Evolutionary conservation across 1,140 invertebrate genomes (phyloP).

Genomic region (Bombyx mori): DNA sequence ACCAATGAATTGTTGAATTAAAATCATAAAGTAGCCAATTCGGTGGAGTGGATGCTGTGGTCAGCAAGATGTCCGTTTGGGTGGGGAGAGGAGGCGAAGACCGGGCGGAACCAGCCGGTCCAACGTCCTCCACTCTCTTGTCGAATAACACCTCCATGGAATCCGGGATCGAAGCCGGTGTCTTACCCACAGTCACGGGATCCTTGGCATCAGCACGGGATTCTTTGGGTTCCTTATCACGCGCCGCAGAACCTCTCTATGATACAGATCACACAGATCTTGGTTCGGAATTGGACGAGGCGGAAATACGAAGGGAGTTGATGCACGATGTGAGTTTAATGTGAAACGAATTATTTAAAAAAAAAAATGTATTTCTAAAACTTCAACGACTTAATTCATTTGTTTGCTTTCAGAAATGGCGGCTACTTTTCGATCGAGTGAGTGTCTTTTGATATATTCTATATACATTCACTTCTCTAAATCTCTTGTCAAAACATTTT

Average conservation of each 20-base stretch:
- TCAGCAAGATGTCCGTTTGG: slow-evolving; percentile 60
- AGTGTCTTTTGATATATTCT: slow-evolving; percentile 30
- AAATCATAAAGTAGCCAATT: slow-evolving; percentile 15
- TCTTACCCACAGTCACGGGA: slow-evolving; percentile 77
- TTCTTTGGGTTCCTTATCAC: slow-evolving; percentile 74
- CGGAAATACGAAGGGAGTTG: slow-evolving; percentile 80
- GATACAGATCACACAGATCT: slow-evolving; percentile 84
- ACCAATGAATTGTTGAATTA: no score
- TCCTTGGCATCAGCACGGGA: slow-evolving; percentile 73
- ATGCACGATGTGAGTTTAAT: slow-evolving; percentile 77
- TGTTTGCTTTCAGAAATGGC: slow-evolving; percentile 82
- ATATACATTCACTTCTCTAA: no score
- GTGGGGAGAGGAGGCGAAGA: slow-evolving; percentile 52
- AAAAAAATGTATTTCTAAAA: neutral
- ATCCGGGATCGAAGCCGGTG: slow-evolving; percentile 72
- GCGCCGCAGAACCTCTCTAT: slow-evolving; percentile 77
- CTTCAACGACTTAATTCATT: slow-evolving; percentile 1
- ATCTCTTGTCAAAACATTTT: no score
- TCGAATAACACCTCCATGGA: slow-evolving; percentile 70
- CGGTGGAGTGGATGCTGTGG: slow-evolving; percentile 51
- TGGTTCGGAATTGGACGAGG: slow-evolving; percentile 82
- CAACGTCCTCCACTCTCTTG: slow-evolving; percentile 71
- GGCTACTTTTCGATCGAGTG: slow-evolving; percentile 88
- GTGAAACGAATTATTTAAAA: neutral
- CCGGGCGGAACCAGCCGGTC: slow-evolving; percentile 49